Evolutionary conservation across 1,140 invertebrate species (phyloP).

Genomic region (Plectrocnemia conspersa): DNA sequence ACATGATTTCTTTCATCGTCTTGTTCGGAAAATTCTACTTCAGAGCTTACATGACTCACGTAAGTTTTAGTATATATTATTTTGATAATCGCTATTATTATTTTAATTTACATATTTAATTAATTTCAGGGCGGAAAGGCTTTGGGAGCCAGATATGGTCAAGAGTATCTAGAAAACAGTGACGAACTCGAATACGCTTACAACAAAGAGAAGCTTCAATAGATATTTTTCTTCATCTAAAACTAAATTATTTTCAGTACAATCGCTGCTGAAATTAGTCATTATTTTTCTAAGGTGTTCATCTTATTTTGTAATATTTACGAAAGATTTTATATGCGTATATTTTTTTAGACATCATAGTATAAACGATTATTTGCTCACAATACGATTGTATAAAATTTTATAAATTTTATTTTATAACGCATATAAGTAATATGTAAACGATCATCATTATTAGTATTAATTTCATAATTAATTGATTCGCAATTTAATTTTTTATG

Average conservation of each 20-base stretch:
- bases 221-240: slow-evolving; percentile 2
- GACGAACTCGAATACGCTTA: slow-evolving; percentile 36
- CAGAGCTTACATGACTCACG: slow-evolving; percentile 73
- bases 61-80: slow-evolving; percentile 40
- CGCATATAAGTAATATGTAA: too few species aligned
- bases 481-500: too few species aligned
- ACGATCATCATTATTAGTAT: too few species aligned
- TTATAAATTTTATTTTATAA: too few species aligned
- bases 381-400: too few species aligned
- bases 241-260: neutral
- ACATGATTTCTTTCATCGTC: slow-evolving; percentile 86
- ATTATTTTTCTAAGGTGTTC: too few species aligned
- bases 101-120: slow-evolving; percentile 30
- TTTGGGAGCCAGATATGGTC: slow-evolving; percentile 49
- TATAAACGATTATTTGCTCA: too few species aligned
- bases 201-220: slow-evolving; percentile 28
- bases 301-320: too few species aligned
- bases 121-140: slow-evolving; percentile 50
- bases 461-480: too few species aligned
- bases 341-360: too few species aligned
- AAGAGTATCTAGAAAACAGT: slow-evolving; percentile 43
- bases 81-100: slow-evolving; percentile 1
- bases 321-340: too few species aligned
- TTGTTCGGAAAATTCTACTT: slow-evolving; percentile 90
- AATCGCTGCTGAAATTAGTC: too few species aligned